Evolutionary conservation across 2,888 invertebrate species (phyloP).

Genomic region (Hoplodrina blanda): DNA sequence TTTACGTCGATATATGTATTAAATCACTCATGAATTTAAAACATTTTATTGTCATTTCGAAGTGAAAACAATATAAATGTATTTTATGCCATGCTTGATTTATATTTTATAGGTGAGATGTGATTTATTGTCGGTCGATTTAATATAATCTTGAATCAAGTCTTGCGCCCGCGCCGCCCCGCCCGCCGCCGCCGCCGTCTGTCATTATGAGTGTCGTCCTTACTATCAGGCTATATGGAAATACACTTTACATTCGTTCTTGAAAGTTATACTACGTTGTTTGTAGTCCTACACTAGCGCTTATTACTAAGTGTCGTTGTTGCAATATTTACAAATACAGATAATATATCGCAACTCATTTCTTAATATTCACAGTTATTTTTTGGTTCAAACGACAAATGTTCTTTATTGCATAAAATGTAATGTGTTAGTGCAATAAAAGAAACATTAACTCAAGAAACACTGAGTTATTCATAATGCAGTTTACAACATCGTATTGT

Average conservation of each 20-base stretch:
- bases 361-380: slow-evolving; percentile 3
- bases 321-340: slow-evolving; percentile 7
- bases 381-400: background rate
- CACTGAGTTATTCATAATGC: slow-evolving; percentile 25
- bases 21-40: slow-evolving; percentile 89
- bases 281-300: background rate
- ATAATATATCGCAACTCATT: slow-evolving; percentile 1
- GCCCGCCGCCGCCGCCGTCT: slow-evolving; percentile 46
- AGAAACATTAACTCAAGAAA: slow-evolving; percentile 18
- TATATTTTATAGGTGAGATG: slow-evolving; percentile 89
- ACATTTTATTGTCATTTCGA: slow-evolving; percentile 87
- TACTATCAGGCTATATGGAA: slow-evolving; percentile 56
- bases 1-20: slow-evolving; percentile 80
- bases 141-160: slow-evolving; percentile 82
- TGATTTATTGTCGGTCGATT: slow-evolving; percentile 86
- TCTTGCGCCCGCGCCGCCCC: slow-evolving; percentile 61
- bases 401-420: slow-evolving; percentile 31
- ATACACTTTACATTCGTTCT: slow-evolving; percentile 36
- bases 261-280: slow-evolving; percentile 6
- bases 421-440: slow-evolving; percentile 34
- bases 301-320: slow-evolving; percentile 7
- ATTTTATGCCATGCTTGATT: slow-evolving; percentile 88
- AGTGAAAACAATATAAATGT: slow-evolving; percentile 90
- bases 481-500: slow-evolving; percentile 20
- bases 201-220: slow-evolving; percentile 58